Base-by-base conservation (phyloP, 2,888 invertebrate genomes). In the Eurois occulta region DNA sequence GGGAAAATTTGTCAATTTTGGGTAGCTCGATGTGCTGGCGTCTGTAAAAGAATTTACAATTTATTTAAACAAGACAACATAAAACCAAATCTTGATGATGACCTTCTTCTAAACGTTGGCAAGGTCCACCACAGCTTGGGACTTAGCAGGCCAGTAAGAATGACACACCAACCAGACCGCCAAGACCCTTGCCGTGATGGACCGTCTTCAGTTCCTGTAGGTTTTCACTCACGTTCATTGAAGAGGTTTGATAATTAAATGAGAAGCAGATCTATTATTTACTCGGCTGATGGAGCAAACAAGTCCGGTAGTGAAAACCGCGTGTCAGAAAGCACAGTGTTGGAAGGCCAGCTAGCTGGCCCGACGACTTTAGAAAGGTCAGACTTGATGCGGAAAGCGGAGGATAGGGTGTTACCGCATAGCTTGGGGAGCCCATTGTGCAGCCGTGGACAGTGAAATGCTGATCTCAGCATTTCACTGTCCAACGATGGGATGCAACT, bases 121-220 rank as follows among this genome's bases (percentile, higher is more conserved):
- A 78, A 80, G 81, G 81, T 90, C 93, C 92, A 91, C 95, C 97
- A 97, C 95, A 97, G 97, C 98, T 98, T 98, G 98, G 98, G 98
- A 98, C 98, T 98, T 98, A 98, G 98, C 98, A 98, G 98, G 98
- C 98, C 98, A 98, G 98, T 98, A 98, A 97, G 97, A 96, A 81
- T 43, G 78, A 84, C 81, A 95, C 90, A 96, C 96, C 93, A 93
- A 97, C 97, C 97, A 97, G 97, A 97, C 98, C 98, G 97, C 97
- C 97, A 98, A 98, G 98, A 97, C 98, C 98, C 98, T 97, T 94
- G 96, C 96, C 96, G 94, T 91, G 94, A 78, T 89, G 87, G 90
- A 87, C 84, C 78, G 21, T 52, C 73, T 73, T 80, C 55, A 16
- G 18, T 48, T 84, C 28, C 21, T 67, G n/a, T 3, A 41, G 32